A percentile compares a stretch with the other conserved stretches of the same genome.
These are phyloP conservation scores for Salpingus planirostris DNA, from an alignment of 2,888 invertebrate species.

Conservation along the genomic window DNA sequence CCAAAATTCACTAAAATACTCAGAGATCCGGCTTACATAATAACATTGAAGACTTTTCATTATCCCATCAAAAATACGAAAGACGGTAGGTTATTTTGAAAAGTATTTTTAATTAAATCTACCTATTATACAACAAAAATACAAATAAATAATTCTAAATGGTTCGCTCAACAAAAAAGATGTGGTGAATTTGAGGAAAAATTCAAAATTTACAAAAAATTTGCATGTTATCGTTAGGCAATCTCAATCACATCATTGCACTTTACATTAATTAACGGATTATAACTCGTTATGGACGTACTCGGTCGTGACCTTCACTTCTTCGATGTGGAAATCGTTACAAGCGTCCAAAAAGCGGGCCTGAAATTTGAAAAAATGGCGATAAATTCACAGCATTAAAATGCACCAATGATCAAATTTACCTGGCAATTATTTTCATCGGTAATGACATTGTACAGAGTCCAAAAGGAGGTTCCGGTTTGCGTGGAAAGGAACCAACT, in stretches of 20 bases:
- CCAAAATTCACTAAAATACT: too few species aligned
- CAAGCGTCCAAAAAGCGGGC: constrained; percentile 63
- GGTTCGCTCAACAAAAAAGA: constrained; percentile 7
- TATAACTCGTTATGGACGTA: constrained; percentile 75
- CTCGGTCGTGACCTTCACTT: constrained; percentile 73
- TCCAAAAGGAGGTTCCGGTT: constrained; percentile 68
- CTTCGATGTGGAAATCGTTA: constrained; percentile 72
- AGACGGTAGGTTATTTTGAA: too few species aligned
- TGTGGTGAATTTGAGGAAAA: not conserved
- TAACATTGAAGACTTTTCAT: too few species aligned
- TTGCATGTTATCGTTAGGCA: too few species aligned
- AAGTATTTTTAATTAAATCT: not conserved
- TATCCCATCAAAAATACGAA: too few species aligned
- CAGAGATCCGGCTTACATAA: too few species aligned
- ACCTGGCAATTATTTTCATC: constrained; percentile 67
- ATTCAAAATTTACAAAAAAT: too few species aligned
- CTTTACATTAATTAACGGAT: too few species aligned
- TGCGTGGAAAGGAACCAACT: constrained; percentile 69
- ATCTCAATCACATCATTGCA: too few species aligned
- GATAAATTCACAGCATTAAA: not conserved
- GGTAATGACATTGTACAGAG: constrained; percentile 65
- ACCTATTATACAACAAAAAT: constrained; percentile 3
- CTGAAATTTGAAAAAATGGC: constrained; percentile 40
- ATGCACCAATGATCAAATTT: too few species aligned
- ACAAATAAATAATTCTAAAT: constrained; percentile 4